A percentile compares a stretch with the other conserved stretches of the same genome.
Evolutionary conservation across 1,140 invertebrate species (phyloP).

Genomic region (Rhyacophila brunnea): DNA sequence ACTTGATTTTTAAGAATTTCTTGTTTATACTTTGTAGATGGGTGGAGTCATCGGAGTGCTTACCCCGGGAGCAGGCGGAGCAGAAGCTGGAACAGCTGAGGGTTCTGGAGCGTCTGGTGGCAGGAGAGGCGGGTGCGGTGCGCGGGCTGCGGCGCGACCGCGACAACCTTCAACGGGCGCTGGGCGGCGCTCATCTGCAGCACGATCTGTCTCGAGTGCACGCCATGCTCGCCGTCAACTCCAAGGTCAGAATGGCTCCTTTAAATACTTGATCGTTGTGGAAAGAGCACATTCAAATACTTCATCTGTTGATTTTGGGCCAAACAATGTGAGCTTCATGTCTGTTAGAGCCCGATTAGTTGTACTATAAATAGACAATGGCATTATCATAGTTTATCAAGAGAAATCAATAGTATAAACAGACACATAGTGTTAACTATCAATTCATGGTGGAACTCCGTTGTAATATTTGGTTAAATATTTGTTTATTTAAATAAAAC

Average conservation of each 20-base stretch:
- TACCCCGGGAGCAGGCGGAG: constrained; percentile 40
- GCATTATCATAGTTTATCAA: too few relatives aligned
- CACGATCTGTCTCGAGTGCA: constrained; percentile 80
- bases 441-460: too few relatives aligned
- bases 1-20: neutral
- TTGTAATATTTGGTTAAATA: too few relatives aligned
- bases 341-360: too few relatives aligned
- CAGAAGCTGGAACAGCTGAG: constrained; percentile 76
- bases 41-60: constrained; percentile 39
- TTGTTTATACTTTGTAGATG: constrained; percentile 45
- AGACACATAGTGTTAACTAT: too few relatives aligned
- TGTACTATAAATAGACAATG: too few relatives aligned
- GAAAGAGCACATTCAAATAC: too few relatives aligned
- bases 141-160: constrained; percentile 84
- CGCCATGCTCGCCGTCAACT: constrained; percentile 82
- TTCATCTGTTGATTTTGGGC: too few relatives aligned
- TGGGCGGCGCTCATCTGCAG: constrained; percentile 67
- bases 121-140: constrained; percentile 81
- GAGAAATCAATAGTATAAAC: too few relatives aligned
- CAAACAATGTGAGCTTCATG: too few relatives aligned
- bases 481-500: too few relatives aligned
- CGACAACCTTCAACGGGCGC: constrained; percentile 77
- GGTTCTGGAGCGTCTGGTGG: constrained; percentile 78
- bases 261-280: constrained; percentile 7
- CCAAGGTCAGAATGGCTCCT: constrained; percentile 71